Evolutionary conservation across 2,113 vertebrate species (phyloP), one percentile per base, ranked within the genome.

Genomic region (Pseudorectes ferrugineus): DNA sequence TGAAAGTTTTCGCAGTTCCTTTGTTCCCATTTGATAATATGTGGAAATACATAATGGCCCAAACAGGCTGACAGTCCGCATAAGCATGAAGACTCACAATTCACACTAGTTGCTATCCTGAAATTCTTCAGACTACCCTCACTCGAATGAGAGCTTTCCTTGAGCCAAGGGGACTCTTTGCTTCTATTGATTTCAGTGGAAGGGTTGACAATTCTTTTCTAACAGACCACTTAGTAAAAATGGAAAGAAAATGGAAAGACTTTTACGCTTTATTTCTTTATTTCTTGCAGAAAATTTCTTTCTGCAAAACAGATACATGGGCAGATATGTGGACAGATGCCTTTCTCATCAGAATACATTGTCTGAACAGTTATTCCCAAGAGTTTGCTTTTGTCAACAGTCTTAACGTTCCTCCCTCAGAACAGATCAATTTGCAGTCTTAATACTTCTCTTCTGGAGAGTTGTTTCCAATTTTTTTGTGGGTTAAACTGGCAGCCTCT

Each of bases 321-420:
- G 31, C 73, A 94, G 57, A 75, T 77, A 63, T 6, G 28, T n/a
- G 18, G 40, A 49, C 85, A 96, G 94, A 92, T 78, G 89, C 36
- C 45, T 91, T 96, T 93, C 77, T 89, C 94, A 78, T 95, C 70
- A 87, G 73, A 92, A 84, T 74, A 45, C 11, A 5, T 76, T 67
- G 29, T 73, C 67, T 92, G 67, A 94, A 61, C 25, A 54, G 31
- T 46, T 76, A 20, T 62, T 86, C 70, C 57, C 43, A 66, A 59
- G 68, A 88, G 72, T 59, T 94, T 84, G 31, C n/a, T 79, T 94
- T 88, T 89, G 36, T 88, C 72, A 78, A 55, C 22, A 33, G 43
- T 42, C 59, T 66, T 71, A 77, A 70, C 54, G 24, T 92, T 84
- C 28, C n/a, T 95, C n/a, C 55, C 40, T 86, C 59, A 63, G 55